Base-by-base conservation (phyloP, 1,140 invertebrate species). In the Chlorops oryzae region DNA sequence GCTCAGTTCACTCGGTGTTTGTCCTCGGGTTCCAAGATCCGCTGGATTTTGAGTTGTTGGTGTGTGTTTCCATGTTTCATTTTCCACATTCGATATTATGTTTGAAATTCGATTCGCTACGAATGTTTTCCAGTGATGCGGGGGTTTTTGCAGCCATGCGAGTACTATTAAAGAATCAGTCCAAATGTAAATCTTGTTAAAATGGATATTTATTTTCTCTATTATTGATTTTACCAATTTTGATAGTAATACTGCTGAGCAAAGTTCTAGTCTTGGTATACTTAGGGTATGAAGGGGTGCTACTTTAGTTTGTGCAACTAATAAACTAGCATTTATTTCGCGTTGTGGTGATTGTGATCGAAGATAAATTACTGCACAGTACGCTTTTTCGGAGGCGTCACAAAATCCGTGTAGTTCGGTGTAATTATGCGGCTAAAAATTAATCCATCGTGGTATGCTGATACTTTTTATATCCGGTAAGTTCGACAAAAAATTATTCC, bases 241-340 rank as follows among this genome's bases (percentile, higher is more conserved):
- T 5, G 18, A 5, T 13, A 39, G n/a, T n/a, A 47, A 23, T 2
- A 9, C n/a, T 2, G 46, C 46, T 10, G 9, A 32, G 21, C 46
- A 47, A 3, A 75, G 49, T 51, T 75, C 73, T 1, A 75, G 45
- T 15, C 67, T 45, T 0, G 73, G 73, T 18, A 74, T 64, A 3
- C 64, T 64, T 3, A 64, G 24, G 3, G 41, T 18, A 42, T 66
- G 65, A 7, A 70, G 6, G 7, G 71, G 72, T 0, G 73, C 59
- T 2, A 74, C 69, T 43, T 58, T 51, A 0, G 61, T 47, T 49
- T 72, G 73, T 22, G 57, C 48, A 2, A 15, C 13, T 13, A 47
- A 3, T 24, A 47, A 32, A n/a, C n/a, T n/a, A n/a, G 28, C 7
- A 9, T 10, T 12, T 34, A 23, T 10, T 22, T 23, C 6, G 21